Base-by-base conservation (phyloP, 2,888 invertebrate genomes). In the Tuberolachnus salignus region DNA sequence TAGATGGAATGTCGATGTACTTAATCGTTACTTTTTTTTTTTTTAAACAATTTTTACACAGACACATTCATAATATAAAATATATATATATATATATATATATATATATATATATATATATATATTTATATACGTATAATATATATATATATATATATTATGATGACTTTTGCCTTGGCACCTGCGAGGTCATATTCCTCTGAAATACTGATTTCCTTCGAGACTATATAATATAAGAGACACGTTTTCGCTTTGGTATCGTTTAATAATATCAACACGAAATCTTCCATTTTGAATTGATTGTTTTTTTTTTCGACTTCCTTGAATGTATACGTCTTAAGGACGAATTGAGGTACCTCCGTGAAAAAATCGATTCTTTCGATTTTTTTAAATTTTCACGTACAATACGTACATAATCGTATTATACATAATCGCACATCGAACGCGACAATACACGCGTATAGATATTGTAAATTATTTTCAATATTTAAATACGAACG, bases 151-250 rank as follows among this genome's bases (percentile, higher is more conserved):
- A n/a, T 64, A 44, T 64, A 6, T 44, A 44, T 14, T 19, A 59
- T 63, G 34, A 72, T 21, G 72, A 51, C 53, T 63, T 63, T 75
- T n/a, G 34, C 75, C 75, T 78, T 78, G 75, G 75, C 67, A 78
- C 49, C 42, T 57, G 59, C 75, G 75, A 78, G 75, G 75, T 51
- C 75, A 26, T 78, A 78, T 69, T 67, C 59, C 51, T 59, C 75
- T 69, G 44, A 66, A 75, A 66, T 75, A 75, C 64, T 14, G 66
- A 66, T 75, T 66, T 75, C 55, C 34, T 75, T 75, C 55, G 53
- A 64, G 34, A 75, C 46, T 44, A 71, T 19, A 55, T 16, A 26
- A 23, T 42, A 51, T 21, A 23, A 46, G 55, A 74, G 46, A 66
- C 66, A 59, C 34, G 67, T 78, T 66, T 78, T 34, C 44, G 34